Conservation (phyloP, 2,888 invertebrate species). For the Tolmerus cingulatus region DNA sequence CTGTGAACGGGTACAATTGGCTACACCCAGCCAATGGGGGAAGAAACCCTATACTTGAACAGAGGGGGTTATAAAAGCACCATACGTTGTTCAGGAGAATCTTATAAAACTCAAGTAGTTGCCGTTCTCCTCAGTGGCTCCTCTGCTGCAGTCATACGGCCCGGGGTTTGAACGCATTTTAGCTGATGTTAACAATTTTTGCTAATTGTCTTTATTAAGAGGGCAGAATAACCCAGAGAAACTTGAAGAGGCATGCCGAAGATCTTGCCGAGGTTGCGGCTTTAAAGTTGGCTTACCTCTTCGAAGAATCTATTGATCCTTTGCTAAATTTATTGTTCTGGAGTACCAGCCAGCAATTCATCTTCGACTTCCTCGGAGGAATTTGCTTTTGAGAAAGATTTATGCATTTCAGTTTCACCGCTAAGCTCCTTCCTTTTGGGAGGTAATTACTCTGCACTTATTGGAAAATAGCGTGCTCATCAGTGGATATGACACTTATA, state of each 20-base stretch:
- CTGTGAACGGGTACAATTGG: neutral
- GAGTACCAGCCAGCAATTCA: neutral
- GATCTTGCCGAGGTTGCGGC: neutral
- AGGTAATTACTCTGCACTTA: neutral
- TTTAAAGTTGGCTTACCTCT: neutral
- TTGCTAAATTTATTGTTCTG: neutral
- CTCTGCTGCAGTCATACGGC: neutral
- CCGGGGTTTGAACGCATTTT: neutral
- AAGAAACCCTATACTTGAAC: neutral
- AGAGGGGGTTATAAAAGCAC: neutral
- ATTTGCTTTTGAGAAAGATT: neutral
- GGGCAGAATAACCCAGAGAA: neutral
- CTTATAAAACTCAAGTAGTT: neutral
- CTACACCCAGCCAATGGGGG: neutral
- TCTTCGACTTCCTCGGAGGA: neutral
- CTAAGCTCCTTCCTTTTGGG: neutral
- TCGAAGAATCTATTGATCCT: neutral
- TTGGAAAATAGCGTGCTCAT: neutral
- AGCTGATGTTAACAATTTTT: constrained; percentile 1
- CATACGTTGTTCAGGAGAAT: neutral
- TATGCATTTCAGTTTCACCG: neutral
- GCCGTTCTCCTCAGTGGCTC: neutral
- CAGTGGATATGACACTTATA: neutral
- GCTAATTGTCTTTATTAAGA: constrained; percentile 13
- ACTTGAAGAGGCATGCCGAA: neutral